Conservation (phyloP, 2,797 vertebrate species). For the Lagorchestes hirsutus region DNA sequence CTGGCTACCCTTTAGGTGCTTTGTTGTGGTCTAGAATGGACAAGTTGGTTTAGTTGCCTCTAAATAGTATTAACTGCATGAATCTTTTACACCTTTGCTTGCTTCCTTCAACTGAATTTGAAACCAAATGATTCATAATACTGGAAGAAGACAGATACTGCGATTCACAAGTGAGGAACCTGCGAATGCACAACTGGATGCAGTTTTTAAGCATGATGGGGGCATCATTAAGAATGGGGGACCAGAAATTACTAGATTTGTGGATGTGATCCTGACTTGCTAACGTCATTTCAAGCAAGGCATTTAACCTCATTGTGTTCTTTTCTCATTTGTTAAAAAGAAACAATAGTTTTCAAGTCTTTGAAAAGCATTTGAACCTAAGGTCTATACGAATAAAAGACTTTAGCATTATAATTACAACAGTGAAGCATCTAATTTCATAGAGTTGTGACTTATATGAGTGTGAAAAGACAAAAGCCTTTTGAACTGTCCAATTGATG, state of each 20-base stretch:
- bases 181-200: neutral
- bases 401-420: constrained; percentile 8
- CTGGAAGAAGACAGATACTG: constrained; percentile 19
- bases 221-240: neutral
- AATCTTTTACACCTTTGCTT: constrained; percentile 35
- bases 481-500: constrained; percentile 37
- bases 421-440: constrained; percentile 24
- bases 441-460: constrained; percentile 24
- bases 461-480: neutral
- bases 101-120: neutral
- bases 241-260: neutral
- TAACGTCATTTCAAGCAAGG: neutral
- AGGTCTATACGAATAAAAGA: constrained; percentile 34
- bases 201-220: neutral
- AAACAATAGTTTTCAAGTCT: neutral
- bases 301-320: neutral
- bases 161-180: constrained; percentile 42
- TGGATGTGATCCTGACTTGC: neutral
- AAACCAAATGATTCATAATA: neutral
- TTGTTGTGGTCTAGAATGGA: neutral
- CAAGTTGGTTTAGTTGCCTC: neutral
- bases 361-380: neutral
- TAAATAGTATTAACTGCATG: constrained; percentile 25
- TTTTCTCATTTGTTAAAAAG: constrained; percentile 41
- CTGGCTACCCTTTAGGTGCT: neutral